phyloP scores from a whole-genome alignment of 2,113 vertebrate species.

The Turdus rufiventris region DNA sequence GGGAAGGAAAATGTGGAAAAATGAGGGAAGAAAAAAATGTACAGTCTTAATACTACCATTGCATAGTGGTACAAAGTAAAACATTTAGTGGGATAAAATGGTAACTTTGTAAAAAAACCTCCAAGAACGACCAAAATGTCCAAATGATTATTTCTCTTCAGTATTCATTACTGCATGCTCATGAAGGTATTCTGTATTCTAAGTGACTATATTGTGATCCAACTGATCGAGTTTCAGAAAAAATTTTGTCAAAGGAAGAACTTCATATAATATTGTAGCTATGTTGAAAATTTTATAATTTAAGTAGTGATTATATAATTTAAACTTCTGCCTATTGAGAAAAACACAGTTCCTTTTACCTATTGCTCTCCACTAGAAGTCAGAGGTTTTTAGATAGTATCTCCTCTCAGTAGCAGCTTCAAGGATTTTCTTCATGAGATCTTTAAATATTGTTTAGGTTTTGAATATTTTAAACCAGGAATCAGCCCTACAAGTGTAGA shows the following conservation, averaged over 20 bases:
- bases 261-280: background rate
- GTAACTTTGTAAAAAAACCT: background rate
- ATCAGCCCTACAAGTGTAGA: fast-evolving
- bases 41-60: background rate
- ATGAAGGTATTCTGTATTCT: background rate
- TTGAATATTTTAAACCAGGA: background rate
- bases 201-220: background rate
- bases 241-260: background rate
- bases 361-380: background rate
- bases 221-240: background rate
- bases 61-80: background rate
- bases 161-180: background rate
- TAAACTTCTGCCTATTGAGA: background rate
- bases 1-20: background rate
- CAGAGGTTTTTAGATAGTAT: background rate
- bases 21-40: fast-evolving
- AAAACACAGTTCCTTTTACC: background rate
- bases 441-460: background rate
- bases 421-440: background rate
- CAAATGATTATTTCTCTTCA: background rate
- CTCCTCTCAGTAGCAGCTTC: background rate
- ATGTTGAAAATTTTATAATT: background rate
- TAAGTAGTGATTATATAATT: too few relatives aligned
- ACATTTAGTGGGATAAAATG: background rate
- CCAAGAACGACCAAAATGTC: fast-evolving